phyloP scores from a whole-genome alignment of 92 coral and sea anemone species.

The Diadumene lineata region DNA sequence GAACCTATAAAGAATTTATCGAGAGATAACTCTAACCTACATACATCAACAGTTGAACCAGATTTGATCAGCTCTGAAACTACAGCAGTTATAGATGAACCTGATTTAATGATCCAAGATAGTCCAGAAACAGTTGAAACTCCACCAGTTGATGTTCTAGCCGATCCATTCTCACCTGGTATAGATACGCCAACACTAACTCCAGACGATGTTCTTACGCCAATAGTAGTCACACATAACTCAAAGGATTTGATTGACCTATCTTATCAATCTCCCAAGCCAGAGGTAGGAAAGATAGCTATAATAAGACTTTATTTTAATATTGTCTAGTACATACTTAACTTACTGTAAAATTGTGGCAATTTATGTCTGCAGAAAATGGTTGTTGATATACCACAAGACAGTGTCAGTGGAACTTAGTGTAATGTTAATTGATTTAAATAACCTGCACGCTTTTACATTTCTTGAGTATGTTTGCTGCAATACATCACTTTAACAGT shows the following conservation, averaged over 20 bases:
- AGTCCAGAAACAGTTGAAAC: slow-evolving; percentile 11
- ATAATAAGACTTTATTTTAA: no score
- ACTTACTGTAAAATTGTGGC: no score
- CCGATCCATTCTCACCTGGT: slow-evolving; percentile 58
- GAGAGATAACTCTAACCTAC: not conserved
- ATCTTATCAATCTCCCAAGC: slow-evolving; percentile 33
- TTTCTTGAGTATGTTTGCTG: no score
- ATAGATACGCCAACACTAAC: slow-evolving; percentile 42
- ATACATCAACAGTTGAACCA: not conserved
- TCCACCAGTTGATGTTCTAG: not conserved
- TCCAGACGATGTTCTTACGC: slow-evolving; percentile 31
- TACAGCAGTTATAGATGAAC: not conserved
- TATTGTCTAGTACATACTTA: no score
- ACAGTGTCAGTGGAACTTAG: no score
- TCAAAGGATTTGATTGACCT: slow-evolving; percentile 37
- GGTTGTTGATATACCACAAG: no score
- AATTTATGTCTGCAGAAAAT: no score
- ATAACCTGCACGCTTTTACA: no score
- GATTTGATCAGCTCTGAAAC: not conserved
- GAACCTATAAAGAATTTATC: no score
- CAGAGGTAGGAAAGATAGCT: no score
- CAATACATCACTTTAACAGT: no score
- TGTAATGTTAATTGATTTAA: no score
- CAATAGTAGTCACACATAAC: slow-evolving; percentile 23
- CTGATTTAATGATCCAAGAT: slow-evolving; percentile 20